Evolutionary conservation across 2,113 vertebrate species (phyloP), one percentile per base, ranked within the genome.

Genomic region (Geococcyx californianus): DNA sequence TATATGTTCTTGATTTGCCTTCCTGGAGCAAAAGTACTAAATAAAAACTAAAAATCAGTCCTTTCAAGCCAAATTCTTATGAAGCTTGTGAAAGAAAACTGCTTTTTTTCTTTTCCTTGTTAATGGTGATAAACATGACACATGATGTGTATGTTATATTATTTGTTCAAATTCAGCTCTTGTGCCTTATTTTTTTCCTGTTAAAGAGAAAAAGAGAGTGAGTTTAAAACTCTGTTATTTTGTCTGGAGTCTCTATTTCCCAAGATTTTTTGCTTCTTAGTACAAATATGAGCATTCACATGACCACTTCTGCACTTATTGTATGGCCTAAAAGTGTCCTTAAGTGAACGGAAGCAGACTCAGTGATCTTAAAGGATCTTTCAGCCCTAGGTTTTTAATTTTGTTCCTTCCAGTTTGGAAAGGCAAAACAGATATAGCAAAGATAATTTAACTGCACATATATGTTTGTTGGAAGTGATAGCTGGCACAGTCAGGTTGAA

Each of bases 141-240:
- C 0, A 1, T 31, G 6, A 45, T 26, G 18, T 24, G 2, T 18
- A 14, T 40, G 4, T 59, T 42, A 14, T 7, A 33, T 34, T 62
- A 59, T 69, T 76, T 73, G 3, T 68, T 87, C 24, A 84, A 54
- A 69, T 79, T 90, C 21, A 87, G 19, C 3, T 1, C 3, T 91
- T 93, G 18, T 73, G n/a, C 21, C 21, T 69, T 76, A 33, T 6
- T 40, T 3, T 40, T 75, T 10, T 85, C 23, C 15, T 44, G 13
- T 44, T 47, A 66, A 49, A 6, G 9, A 34, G 13, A 49, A 69
- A 49, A 69, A 95, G 79, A n/a, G 3, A 74, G 6, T 47, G 19
- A 72, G 3, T 56, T 85, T 69, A 26, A 87, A 85, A 45, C 6
- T n/a, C 29, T 21, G 16, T 59, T 90, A 19, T 84, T 74, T 75